Evolutionary conservation across 53 echinoderm and acorn worm species (phyloP), one percentile per base, ranked within the genome.

Genomic region (Echinometra lucunter): DNA sequence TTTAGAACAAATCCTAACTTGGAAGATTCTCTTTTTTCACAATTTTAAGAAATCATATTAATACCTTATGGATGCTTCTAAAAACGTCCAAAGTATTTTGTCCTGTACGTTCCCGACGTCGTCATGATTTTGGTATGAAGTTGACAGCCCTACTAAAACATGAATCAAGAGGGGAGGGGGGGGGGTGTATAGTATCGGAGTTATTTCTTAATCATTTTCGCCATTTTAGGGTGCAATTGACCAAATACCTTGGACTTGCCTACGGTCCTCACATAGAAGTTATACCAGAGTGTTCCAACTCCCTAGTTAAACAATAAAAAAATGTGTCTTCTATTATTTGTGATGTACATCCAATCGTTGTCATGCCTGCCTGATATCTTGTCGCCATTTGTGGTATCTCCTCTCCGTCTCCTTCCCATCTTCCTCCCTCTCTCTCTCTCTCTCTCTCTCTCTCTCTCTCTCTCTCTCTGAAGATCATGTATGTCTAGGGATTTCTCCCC

Each of bases 401-500:
- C 89, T 58, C 89, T 89, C 88, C 8, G 34, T 30, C 56, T 2
- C 88, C 88, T 44, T 55, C 23, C 89, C 89, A 58, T 89, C 89
- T n/a, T 60, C 89, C 37, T 38, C 89, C 37, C 89, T 89, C 88
- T 9, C 17, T 30, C 56, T 2, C 88, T 56, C 55, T 55, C 23
- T 60, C 89, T 37, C 60, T 60, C 89, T 58, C 89, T 89, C 88
- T 9, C 17, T 30, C 56, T 2, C 88, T 56, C 55, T 55, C 23
- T 60, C 89, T 89, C 89, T 63, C 63, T 63, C 89, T 32, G 49
- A 69, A 69, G 91, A 58, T 47, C 75, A 9, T 92, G 92, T 92
- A 60, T 92, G 92, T 78, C 60, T 92, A 75, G 92, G 92, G 92
- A 92, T 92, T 92, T 92, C 72, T 25, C 8, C 32, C 78, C 74